phyloP scores from a whole-genome alignment of 2,888 invertebrate genomes.

The Hydroisotoma schaefferi region DNA sequence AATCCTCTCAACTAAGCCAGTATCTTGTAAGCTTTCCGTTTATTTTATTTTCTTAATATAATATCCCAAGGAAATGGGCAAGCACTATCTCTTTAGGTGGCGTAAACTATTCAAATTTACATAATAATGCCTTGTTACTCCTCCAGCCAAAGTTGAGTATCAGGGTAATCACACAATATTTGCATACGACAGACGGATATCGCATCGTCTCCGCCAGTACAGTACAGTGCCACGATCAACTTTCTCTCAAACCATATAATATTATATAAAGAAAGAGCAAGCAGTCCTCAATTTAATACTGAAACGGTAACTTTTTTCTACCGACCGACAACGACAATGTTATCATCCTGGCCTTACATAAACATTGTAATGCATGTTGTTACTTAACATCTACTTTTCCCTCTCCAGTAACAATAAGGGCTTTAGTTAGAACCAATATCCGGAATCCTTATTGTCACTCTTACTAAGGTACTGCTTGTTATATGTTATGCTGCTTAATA shows the following conservation, averaged over 20 bases:
- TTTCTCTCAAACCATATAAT: too few relatives aligned
- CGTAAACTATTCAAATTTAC: constrained; percentile 49
- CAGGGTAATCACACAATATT: constrained; percentile 48
- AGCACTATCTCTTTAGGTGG: constrained; percentile 48
- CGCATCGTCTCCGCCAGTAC: constrained; percentile 29
- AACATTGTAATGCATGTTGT: constrained; percentile 2
- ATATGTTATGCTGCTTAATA: too few relatives aligned
- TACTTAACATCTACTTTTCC: constrained; percentile 8
- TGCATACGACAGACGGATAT: constrained; percentile 49
- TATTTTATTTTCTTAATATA: too few relatives aligned
- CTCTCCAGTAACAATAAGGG: neutral
- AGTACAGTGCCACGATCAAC: neutral
- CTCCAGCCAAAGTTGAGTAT: constrained; percentile 42
- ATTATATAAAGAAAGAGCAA: too few relatives aligned
- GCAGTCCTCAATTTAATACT: too few relatives aligned
- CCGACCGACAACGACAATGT: too few relatives aligned
- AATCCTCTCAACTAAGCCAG: too few relatives aligned
- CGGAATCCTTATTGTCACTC: constrained; percentile 1
- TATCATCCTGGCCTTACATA: constrained; percentile 3
- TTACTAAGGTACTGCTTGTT: too few relatives aligned
- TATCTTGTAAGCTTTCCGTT: too few relatives aligned
- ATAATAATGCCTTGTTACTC: constrained; percentile 49
- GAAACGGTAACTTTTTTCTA: constrained; percentile 4
- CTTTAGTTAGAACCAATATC: neutral
- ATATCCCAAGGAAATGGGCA: constrained; percentile 21